Evolutionary conservation across 2,888 invertebrate genomes (phyloP).

Genomic region (Drosophila melanosoma): DNA sequence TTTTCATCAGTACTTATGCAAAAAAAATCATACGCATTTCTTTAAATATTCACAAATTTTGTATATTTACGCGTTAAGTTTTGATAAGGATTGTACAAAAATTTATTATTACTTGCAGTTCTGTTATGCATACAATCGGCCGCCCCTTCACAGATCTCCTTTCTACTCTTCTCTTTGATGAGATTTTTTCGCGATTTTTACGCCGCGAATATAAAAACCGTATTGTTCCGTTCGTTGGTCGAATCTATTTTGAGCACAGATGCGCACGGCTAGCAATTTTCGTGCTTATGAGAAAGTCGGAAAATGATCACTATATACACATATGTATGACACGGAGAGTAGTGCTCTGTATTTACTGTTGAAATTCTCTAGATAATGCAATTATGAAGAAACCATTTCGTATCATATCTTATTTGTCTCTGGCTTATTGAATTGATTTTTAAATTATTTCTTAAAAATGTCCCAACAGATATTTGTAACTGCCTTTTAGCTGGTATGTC

Average conservation of each 20-base stretch:
- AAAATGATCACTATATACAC: constrained; percentile 38
- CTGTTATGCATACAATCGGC: constrained; percentile 58
- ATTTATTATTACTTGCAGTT: constrained; percentile 73
- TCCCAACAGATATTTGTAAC: constrained; percentile 29
- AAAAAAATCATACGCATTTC: neutral
- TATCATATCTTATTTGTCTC: neutral
- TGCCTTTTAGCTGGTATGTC: constrained; percentile 24
- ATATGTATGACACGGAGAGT: constrained; percentile 33
- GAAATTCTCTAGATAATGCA: constrained; percentile 14
- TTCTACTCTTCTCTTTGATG: constrained; percentile 27
- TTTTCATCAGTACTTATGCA: constrained; percentile 18
- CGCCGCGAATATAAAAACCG: constrained; percentile 51
- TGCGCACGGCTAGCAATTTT: constrained; percentile 52
- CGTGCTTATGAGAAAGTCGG: constrained; percentile 48
- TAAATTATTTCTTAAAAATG: constrained; percentile 4
- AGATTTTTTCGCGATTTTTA: constrained; percentile 60
- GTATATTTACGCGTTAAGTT: constrained; percentile 19
- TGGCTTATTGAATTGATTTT: neutral
- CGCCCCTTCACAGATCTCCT: constrained; percentile 38
- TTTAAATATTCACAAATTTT: constrained; percentile 19
- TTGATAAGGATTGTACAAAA: constrained; percentile 44
- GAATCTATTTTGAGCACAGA: constrained; percentile 72
- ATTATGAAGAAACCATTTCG: neutral
- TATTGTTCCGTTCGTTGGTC: constrained; percentile 69
- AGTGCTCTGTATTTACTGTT: constrained; percentile 24